Evolutionary conservation across 2,797 vertebrate genomes (phyloP), one percentile per base, ranked within the genome.

Genomic region (Schizopygopsis pylzovi): DNA sequence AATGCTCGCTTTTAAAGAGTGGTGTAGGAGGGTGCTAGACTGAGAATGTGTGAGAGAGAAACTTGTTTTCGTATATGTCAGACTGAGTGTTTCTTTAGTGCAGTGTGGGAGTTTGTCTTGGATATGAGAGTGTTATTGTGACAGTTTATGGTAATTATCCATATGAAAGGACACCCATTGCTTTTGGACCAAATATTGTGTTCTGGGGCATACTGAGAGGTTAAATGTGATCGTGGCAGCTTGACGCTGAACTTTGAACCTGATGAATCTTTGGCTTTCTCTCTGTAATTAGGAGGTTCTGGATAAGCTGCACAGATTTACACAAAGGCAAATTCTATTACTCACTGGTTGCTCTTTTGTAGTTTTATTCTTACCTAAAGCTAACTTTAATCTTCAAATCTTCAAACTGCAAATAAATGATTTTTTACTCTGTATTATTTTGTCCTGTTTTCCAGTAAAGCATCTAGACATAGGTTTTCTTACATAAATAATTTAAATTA

Each of bases 31-130:
- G 82, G 75, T 88, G 85, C 84, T 86, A 87, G 84, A 89, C 80
- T 88, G 11, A 85, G 86, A 82, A 81, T 90, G 90, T 90, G 89
- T 81, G 82, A 87, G 84, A 91, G 90, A 93, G 88, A 91, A 70
- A 83, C 56, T 49, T 85, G 71, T 68, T 61, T 83, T 68, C 15
- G 65, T 83, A 25, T 54, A 54, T 65, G 68, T 84, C 52, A 82
- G 63, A 59, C n/a, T n/a, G 47, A 79, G 56, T 7, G 9, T 83
- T 88, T 80, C 71, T 91, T 85, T 90, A 76, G 89, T 89, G 89
- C 87, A 83, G 86, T 92, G 87, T 85, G 92, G 86, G 82, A 87
- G 43, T 72, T 54, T 61, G 92, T 93, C 90, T 93, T 92, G 88
- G 87, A 91, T 90, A 89, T 94, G 92, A 93, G 92, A 93, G 89